Evolutionary conservation across 2,797 vertebrate genomes (phyloP).

Genomic region (Sparus aurata): DNA sequence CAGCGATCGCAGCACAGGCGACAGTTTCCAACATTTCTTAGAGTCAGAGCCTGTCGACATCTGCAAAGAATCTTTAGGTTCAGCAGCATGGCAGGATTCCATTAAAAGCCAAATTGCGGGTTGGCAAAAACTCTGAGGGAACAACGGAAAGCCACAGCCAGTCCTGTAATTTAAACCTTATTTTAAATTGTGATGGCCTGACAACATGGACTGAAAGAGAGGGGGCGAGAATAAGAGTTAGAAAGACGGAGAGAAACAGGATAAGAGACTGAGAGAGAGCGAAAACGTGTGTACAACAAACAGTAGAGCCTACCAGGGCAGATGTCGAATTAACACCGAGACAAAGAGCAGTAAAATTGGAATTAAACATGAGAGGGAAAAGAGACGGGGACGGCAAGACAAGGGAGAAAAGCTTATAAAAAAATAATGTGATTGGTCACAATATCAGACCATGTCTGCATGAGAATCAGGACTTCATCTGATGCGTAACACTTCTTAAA

Average conservation of each 20-base stretch:
- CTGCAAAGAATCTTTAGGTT: constrained; percentile 97
- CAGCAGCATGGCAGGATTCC: constrained; percentile 98
- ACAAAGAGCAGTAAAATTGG: constrained; percentile 4
- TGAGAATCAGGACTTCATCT: constrained; percentile 8
- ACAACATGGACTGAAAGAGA: constrained; percentile 82
- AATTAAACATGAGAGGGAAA: constrained; percentile 3
- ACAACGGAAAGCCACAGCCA: constrained; percentile 96
- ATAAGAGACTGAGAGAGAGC: constrained; percentile 45
- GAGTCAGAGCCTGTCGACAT: constrained; percentile 94
- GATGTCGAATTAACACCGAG: constrained; percentile 6
- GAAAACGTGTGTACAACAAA: constrained; percentile 55
- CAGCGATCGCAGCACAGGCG: constrained; percentile 68
- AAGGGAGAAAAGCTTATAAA: constrained; percentile 43
- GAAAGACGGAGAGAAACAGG: constrained; percentile 45
- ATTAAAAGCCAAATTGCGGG: constrained; percentile 98
- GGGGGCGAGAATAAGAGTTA: constrained; percentile 46
- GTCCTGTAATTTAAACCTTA: constrained; percentile 99
- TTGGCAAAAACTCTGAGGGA: constrained; percentile 98
- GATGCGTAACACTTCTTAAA: constrained; percentile 67
- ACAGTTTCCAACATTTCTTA: constrained; percentile 91
- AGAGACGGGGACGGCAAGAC: not conserved
- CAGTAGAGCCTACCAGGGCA: constrained; percentile 20
- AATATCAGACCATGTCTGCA: constrained; percentile 53
- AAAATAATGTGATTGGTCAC: constrained; percentile 58
- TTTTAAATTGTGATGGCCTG: constrained; percentile 94